Percentiles rank a stretch among this genome's conserved stretches.
Conservation (phyloP, 2,113 vertebrate genomes). For the Sinocyclocheilus rhinocerous region DNA sequence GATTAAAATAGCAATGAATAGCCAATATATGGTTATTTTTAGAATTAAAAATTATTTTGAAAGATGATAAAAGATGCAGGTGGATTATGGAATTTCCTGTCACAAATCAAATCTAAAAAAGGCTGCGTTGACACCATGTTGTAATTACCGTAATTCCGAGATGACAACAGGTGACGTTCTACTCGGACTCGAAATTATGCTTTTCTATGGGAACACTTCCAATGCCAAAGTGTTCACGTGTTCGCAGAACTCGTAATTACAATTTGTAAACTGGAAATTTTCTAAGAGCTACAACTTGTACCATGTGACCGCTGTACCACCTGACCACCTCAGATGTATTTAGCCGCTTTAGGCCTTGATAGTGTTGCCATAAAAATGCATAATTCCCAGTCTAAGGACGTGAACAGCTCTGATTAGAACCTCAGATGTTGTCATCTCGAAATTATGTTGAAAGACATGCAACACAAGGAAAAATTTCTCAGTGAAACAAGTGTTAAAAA, state of each 20-base stretch:
- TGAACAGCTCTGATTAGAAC: too few species aligned
- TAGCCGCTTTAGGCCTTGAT: too few species aligned
- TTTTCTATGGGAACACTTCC: background rate
- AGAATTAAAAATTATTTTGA: background rate
- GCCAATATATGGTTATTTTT: background rate
- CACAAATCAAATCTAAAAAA: too few species aligned
- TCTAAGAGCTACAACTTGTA: background rate
- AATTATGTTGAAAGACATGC: conserved; percentile 18
- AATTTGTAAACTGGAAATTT: background rate
- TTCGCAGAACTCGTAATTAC: background rate
- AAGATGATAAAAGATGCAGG: background rate
- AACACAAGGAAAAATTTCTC: conserved; percentile 34
- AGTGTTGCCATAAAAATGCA: too few species aligned
- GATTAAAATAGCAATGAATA: background rate
- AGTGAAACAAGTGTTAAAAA: conserved; percentile 44
- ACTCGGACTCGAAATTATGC: too few species aligned
- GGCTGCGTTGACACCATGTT: too few species aligned
- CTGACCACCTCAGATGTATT: too few species aligned
- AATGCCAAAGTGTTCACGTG: background rate
- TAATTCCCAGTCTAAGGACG: too few species aligned
- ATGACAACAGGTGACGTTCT: background rate
- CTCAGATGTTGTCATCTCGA: too few species aligned
- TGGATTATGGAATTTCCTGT: too few species aligned
- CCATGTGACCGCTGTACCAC: too few species aligned
- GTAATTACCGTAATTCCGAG: background rate